Percentiles rank a stretch among this genome's conserved stretches.
These are phyloP conservation scores for Euproctis similis DNA, from an alignment of 2,888 invertebrate species.

Conservation along the genomic window DNA sequence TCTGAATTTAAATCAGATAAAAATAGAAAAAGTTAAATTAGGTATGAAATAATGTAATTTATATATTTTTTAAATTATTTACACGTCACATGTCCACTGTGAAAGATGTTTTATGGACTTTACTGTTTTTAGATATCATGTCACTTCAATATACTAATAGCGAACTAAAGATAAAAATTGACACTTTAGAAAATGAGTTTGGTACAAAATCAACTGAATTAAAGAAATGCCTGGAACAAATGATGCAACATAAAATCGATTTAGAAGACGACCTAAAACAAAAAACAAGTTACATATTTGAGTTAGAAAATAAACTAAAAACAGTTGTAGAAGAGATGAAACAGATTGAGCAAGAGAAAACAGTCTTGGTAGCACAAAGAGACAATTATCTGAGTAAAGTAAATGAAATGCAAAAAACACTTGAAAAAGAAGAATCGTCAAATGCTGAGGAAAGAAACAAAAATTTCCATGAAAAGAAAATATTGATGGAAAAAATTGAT, in stretches of 20 bases:
- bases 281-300: constrained; percentile 23
- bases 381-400: constrained; percentile 6
- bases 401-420: constrained; percentile 6
- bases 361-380: constrained; percentile 16
- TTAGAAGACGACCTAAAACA: constrained; percentile 28
- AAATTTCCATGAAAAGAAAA: not conserved
- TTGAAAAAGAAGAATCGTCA: constrained; percentile 5
- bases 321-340: constrained; percentile 21
- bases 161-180: constrained; percentile 20
- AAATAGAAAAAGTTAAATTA: too few species aligned
- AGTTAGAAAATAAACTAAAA: constrained; percentile 26
- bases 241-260: constrained; percentile 21
- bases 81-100: too few species aligned
- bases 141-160: constrained; percentile 24
- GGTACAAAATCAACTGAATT: constrained; percentile 17
- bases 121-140: constrained; percentile 28
- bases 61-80: too few species aligned
- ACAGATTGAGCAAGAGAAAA: constrained; percentile 32
- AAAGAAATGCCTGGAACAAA: constrained; percentile 17
- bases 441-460: constrained; percentile 13
- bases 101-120: too few species aligned
- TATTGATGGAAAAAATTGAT: not conserved
- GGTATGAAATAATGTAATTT: too few species aligned
- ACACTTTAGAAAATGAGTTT: constrained; percentile 8
- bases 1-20: too few species aligned